Evolutionary conservation across 1,140 invertebrate genomes (phyloP).

Genomic region (Heterodera carotae): DNA sequence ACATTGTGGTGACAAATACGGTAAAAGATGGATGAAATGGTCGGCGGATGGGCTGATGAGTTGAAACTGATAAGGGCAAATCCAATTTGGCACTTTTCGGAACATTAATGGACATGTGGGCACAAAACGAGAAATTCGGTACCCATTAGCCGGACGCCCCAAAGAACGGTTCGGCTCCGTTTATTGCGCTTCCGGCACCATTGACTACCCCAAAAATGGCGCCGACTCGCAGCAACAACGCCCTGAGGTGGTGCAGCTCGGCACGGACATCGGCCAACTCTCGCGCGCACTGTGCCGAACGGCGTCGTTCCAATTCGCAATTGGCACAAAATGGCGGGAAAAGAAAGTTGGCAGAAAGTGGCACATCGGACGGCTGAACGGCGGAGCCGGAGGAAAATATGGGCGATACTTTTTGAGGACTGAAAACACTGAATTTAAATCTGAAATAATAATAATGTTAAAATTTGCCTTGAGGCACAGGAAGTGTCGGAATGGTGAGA

Average conservation of each 20-base stretch:
- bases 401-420: constrained; percentile 35
- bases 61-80: neutral
- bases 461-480: constrained; percentile 16
- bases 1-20: neutral
- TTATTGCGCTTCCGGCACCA: neutral
- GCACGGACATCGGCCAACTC: constrained; percentile 28
- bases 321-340: constrained; percentile 1
- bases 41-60: neutral
- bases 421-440: neutral
- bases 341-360: neutral
- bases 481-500: constrained; percentile 8
- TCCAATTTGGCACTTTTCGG: neutral
- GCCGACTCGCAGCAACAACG: constrained; percentile 22
- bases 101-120: neutral
- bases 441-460: neutral
- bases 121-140: neutral
- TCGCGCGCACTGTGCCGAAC: constrained; percentile 13
- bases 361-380: constrained; percentile 10
- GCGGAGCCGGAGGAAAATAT: neutral
- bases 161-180: neutral
- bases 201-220: constrained; percentile 19
- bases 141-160: neutral
- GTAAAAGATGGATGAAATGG: neutral
- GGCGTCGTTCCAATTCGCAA: constrained; percentile 22
- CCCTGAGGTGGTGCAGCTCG: constrained; percentile 27